These are phyloP conservation scores for Tromatobia lineatoria DNA, from an alignment of 2,888 invertebrate species.

Conservation along the genomic window DNA sequence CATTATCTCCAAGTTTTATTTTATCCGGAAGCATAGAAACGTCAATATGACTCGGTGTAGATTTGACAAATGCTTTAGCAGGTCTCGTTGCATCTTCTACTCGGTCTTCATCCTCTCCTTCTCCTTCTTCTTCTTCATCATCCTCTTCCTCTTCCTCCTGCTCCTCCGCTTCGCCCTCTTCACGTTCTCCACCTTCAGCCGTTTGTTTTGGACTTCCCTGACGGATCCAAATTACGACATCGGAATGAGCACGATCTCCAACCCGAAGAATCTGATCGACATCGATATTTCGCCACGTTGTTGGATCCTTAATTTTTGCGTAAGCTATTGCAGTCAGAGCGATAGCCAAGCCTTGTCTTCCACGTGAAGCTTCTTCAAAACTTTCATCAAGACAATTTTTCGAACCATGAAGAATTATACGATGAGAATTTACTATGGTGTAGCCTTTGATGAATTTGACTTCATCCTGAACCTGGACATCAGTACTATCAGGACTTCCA, in stretches of 20 bases:
- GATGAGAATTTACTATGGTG: constrained; percentile 75
- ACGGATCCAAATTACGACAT: constrained; percentile 75
- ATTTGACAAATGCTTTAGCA: constrained; percentile 61
- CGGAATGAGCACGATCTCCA: constrained; percentile 73
- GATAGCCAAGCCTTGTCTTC: constrained; percentile 78
- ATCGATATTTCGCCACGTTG: constrained; percentile 78
- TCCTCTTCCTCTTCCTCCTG: constrained; percentile 68
- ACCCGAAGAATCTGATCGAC: constrained; percentile 77
- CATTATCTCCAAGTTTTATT: constrained; percentile 75
- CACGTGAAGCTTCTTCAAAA: constrained; percentile 71
- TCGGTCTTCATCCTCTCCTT: constrained; percentile 64
- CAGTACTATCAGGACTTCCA: background rate
- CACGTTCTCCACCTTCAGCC: constrained; percentile 43
- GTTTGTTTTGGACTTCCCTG: constrained; percentile 70
- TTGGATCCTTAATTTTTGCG: constrained; percentile 74
- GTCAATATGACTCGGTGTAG: constrained; percentile 75
- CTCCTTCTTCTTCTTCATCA: constrained; percentile 52
- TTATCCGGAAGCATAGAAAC: constrained; percentile 77
- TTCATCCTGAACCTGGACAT: constrained; percentile 17
- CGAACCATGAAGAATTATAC: constrained; percentile 77
- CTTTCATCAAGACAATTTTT: constrained; percentile 74
- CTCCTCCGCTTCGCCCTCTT: constrained; percentile 67
- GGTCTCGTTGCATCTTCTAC: constrained; percentile 53
- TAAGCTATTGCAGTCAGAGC: constrained; percentile 77
- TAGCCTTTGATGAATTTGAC: constrained; percentile 73